These are phyloP conservation scores for Schizopygopsis malacanthus DNA, from an alignment of 2,797 vertebrate genomes.

Conservation along the genomic window DNA sequence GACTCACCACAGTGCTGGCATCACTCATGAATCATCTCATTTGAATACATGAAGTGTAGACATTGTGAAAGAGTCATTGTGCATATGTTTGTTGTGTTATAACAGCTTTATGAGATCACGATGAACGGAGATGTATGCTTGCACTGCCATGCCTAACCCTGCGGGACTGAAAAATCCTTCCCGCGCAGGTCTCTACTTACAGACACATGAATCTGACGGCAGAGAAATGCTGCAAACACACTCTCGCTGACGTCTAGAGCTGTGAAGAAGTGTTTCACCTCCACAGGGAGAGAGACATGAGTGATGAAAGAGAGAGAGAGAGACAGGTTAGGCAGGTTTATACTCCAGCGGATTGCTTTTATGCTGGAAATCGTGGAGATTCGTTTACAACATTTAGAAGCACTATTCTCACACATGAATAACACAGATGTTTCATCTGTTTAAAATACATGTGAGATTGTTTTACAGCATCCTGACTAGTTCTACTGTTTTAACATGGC, in stretches of 20 bases:
- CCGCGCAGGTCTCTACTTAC: too few relatives aligned
- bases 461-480: background rate
- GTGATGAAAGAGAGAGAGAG: conserved; percentile 41
- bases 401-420: background rate
- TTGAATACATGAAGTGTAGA: too few relatives aligned
- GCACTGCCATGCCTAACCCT: too few relatives aligned
- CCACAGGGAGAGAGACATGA: conserved; percentile 58
- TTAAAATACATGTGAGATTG: background rate
- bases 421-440: background rate
- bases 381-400: background rate
- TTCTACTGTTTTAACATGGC: background rate
- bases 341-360: background rate
- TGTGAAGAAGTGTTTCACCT: conserved; percentile 59
- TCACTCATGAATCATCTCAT: too few relatives aligned
- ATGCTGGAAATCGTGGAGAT: background rate
- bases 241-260: conserved; percentile 65
- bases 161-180: too few relatives aligned
- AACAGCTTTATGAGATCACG: too few relatives aligned
- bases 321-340: background rate
- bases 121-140: too few relatives aligned
- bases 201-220: conserved; percentile 49
- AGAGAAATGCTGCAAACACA: conserved; percentile 52
- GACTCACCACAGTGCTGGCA: too few relatives aligned
- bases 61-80: too few relatives aligned
- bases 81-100: too few relatives aligned